Conservation (phyloP, 2,888 invertebrate genomes). For the Plutella xylostella region DNA sequence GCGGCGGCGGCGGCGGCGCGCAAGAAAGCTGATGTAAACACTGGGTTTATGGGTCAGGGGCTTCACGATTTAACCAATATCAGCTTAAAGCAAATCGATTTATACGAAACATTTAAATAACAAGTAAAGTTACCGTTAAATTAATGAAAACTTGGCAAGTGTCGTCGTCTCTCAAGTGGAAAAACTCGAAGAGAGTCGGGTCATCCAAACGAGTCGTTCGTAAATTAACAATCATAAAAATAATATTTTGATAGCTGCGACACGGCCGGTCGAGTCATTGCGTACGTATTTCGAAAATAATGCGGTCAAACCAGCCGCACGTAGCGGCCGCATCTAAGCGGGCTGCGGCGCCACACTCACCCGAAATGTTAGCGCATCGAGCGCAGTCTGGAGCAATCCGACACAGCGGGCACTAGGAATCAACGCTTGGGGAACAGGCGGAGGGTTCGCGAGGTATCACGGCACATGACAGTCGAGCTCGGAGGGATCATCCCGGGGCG, state of each 20-base stretch:
- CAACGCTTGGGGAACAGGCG: constrained; percentile 59
- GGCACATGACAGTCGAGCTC: constrained; percentile 50
- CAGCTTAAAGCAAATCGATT: too few species aligned
- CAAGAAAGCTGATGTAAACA: constrained; percentile 5
- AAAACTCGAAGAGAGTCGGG: too few species aligned
- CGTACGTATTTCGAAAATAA: constrained; percentile 68
- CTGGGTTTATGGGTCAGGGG: constrained; percentile 3
- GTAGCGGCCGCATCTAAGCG: too few species aligned
- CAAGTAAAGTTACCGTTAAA: too few species aligned
- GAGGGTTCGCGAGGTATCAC: constrained; percentile 19
- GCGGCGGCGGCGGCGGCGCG: too few species aligned
- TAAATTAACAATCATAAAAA: constrained; percentile 29
- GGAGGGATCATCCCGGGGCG: constrained; percentile 58
- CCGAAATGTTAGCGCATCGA: constrained; percentile 68
- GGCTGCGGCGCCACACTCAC: constrained; percentile 64
- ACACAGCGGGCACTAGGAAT: constrained; percentile 15
- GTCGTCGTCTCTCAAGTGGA: too few species aligned
- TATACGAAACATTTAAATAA: too few species aligned
- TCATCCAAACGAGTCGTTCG: too few species aligned
- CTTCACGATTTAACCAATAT: not conserved
- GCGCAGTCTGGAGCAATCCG: constrained; percentile 24
- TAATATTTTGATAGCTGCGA: constrained; percentile 63
- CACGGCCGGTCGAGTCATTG: constrained; percentile 61
- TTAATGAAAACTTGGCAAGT: too few species aligned
- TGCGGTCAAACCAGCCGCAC: constrained; percentile 66